A percentile compares a stretch with the other conserved stretches of the same genome.
These are phyloP conservation scores for Heterotilapia buettikoferi DNA, from an alignment of 2,113 vertebrate species.

Conservation along the genomic window DNA sequence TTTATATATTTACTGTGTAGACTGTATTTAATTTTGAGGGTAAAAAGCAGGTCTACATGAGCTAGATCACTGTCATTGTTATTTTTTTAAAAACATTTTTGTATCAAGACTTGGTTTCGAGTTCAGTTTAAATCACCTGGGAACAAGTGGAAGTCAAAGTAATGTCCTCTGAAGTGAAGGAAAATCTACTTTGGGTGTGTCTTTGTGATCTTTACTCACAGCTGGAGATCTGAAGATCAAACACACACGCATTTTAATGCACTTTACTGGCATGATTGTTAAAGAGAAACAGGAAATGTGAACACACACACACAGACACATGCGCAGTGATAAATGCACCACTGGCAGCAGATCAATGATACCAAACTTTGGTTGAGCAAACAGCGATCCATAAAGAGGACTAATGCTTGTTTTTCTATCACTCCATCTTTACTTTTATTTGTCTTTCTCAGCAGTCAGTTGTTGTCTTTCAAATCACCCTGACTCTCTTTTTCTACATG, in stretches of 20 bases:
- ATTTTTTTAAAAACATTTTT: background rate
- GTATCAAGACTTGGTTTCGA: background rate
- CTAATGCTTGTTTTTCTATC: conserved; percentile 58
- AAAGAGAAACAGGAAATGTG: background rate
- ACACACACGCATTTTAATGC: background rate
- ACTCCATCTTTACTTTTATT: background rate
- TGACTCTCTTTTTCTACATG: background rate
- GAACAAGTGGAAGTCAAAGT: background rate
- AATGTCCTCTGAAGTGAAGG: background rate
- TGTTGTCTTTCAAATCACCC: background rate
- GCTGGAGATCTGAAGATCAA: background rate
- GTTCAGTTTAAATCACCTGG: background rate
- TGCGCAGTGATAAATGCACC: conserved; percentile 73
- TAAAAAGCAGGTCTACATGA: background rate
- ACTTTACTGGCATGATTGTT: background rate
- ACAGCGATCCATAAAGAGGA: conserved; percentile 90
- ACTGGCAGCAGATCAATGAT: conserved; percentile 94
- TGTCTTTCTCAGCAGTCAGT: background rate
- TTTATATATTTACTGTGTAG: background rate
- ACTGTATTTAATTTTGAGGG: background rate
- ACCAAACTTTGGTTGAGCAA: conserved; percentile 96
- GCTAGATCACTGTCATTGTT: background rate
- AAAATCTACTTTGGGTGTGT: background rate
- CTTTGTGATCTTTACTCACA: background rate
- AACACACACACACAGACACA: background rate